These are phyloP conservation scores for Empidonax traillii DNA, from an alignment of 2,113 vertebrate species.

Conservation along the genomic window DNA sequence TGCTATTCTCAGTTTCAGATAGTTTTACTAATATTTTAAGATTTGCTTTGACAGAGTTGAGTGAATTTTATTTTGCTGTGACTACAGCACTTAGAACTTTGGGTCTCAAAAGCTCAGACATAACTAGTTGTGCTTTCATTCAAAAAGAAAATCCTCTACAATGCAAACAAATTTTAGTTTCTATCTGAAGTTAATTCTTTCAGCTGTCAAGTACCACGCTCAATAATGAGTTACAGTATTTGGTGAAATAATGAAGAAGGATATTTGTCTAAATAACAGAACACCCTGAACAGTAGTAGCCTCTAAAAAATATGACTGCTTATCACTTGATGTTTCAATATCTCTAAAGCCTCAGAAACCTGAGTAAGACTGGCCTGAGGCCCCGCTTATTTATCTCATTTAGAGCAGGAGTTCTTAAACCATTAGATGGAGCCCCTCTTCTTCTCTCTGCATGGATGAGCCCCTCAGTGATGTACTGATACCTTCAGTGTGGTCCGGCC, in stretches of 20 bases:
- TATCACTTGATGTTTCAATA: neutral
- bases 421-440: neutral
- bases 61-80: neutral
- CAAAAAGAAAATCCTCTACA: neutral
- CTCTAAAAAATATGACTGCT: neutral
- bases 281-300: neutral
- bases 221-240: neutral
- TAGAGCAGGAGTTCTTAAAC: neutral
- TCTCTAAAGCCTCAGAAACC: neutral
- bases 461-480: neutral
- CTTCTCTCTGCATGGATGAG: neutral
- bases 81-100: neutral
- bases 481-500: neutral
- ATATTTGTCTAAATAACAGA: neutral
- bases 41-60: neutral
- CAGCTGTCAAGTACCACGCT: neutral
- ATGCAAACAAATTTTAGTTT: neutral
- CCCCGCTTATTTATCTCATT: neutral
- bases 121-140: neutral
- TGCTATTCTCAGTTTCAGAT: neutral
- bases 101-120: neutral
- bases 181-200: neutral
- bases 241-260: neutral
- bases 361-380: neutral
- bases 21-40: neutral